Percentiles rank a stretch among this genome's conserved stretches.
These are phyloP conservation scores for Volucella bombylans DNA, from an alignment of 2,888 invertebrate genomes.

Conservation along the genomic window DNA sequence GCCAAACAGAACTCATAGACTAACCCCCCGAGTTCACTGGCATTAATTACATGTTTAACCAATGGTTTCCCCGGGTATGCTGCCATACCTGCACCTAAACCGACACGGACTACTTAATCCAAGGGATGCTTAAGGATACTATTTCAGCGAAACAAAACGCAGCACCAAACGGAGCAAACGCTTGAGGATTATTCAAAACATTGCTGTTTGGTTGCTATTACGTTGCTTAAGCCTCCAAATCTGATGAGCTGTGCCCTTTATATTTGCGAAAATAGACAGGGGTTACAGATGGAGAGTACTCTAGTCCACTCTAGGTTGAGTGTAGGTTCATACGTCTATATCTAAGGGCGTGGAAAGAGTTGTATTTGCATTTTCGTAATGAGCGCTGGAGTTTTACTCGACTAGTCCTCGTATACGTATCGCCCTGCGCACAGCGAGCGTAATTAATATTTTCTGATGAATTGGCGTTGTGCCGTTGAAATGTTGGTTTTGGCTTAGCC, in stretches of 20 bases:
- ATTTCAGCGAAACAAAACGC: neutral
- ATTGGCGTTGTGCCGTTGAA: constrained; percentile 53
- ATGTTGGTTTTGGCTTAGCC: constrained; percentile 40
- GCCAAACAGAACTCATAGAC: constrained; percentile 29
- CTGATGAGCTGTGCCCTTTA: constrained; percentile 54
- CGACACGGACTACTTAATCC: constrained; percentile 37
- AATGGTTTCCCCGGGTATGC: constrained; percentile 1
- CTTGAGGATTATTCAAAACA: constrained; percentile 56
- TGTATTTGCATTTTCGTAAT: constrained; percentile 58
- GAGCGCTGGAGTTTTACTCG: constrained; percentile 21
- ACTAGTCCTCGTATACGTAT: neutral
- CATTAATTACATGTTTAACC: constrained; percentile 59
- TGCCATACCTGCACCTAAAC: neutral
- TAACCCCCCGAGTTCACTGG: constrained; percentile 19
- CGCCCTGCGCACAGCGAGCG: constrained; percentile 13
- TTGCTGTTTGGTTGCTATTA: constrained; percentile 27
- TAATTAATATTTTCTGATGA: constrained; percentile 71
- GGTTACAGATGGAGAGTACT: neutral
- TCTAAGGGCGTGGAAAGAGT: constrained; percentile 3
- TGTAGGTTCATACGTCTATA: constrained; percentile 10
- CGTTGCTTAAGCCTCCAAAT: constrained; percentile 38
- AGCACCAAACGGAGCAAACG: constrained; percentile 11
- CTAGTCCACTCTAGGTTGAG: constrained; percentile 15
- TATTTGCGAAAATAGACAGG: constrained; percentile 13
- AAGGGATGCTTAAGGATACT: constrained; percentile 30